A percentile compares a stretch with the other conserved stretches of the same genome.
Conservation (phyloP, 53 echinoderm and acorn worm genomes). For the Paelopatides confundens region DNA sequence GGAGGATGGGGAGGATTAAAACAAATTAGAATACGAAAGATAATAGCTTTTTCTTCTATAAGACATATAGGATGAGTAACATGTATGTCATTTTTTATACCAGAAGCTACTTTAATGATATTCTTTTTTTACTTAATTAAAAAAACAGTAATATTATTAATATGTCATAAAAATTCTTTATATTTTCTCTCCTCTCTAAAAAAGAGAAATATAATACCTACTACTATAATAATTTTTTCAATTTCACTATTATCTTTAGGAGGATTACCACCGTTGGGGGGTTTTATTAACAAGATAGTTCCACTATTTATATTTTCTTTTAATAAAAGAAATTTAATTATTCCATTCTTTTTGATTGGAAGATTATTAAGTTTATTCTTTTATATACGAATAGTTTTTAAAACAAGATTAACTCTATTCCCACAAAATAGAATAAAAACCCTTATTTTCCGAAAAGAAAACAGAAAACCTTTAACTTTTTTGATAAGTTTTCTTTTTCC, state of each 20-base stretch:
- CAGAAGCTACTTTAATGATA: neutral
- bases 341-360: slow-evolving; percentile 31
- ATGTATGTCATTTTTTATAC: neutral
- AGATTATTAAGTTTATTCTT: slow-evolving; percentile 70
- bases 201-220: neutral
- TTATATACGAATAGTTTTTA: slow-evolving; percentile 67
- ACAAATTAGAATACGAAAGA: slow-evolving; percentile 72
- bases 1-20: slow-evolving; percentile 74
- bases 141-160: slow-evolving; percentile 46
- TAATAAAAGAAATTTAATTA: neutral
- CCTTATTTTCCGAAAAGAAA: slow-evolving; percentile 1
- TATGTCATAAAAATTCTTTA: neutral
- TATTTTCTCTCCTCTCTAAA: slow-evolving; percentile 7
- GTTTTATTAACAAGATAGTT: slow-evolving; percentile 63
- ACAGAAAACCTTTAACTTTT: too few species aligned
- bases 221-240: neutral
- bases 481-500: neutral
- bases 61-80: slow-evolving; percentile 67
- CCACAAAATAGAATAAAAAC: slow-evolving; percentile 56
- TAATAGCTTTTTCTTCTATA: slow-evolving; percentile 73
- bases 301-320: slow-evolving; percentile 4
- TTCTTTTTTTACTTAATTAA: slow-evolving; percentile 53
- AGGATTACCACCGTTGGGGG: slow-evolving; percentile 65
- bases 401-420: slow-evolving; percentile 55
- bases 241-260: slow-evolving; percentile 61